phyloP scores from a whole-genome alignment of 1,140 invertebrate species.

The Drosophila sulfurigaster region DNA sequence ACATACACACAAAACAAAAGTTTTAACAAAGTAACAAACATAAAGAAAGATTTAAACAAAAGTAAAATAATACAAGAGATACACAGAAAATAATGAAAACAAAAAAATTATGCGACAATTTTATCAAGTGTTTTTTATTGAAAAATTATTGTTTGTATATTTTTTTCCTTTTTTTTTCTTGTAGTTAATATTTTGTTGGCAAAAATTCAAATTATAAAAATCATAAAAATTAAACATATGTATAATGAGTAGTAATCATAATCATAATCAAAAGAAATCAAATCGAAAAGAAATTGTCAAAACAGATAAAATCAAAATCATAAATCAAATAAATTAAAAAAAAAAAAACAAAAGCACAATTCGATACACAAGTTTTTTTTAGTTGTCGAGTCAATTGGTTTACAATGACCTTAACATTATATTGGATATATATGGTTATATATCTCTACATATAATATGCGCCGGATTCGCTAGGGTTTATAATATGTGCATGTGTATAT shows the following conservation, averaged over 20 bases:
- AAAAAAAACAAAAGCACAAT: conserved; percentile 54
- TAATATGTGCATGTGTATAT: neutral
- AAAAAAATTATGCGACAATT: conserved; percentile 70
- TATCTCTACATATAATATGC: conserved; percentile 34
- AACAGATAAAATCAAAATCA: conserved; percentile 43
- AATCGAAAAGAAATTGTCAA: conserved; percentile 36
- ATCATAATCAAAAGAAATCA: conserved; percentile 55
- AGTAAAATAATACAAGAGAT: conserved; percentile 39
- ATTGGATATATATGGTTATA: conserved; percentile 34
- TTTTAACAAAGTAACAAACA: conserved; percentile 27
- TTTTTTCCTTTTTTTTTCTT: conserved; percentile 35
- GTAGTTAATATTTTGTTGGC: conserved; percentile 22
- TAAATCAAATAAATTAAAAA: conserved; percentile 38
- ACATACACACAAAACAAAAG: conserved; percentile 15
- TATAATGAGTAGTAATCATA: conserved; percentile 54
- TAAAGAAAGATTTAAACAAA: conserved; percentile 28
- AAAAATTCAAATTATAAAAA: conserved; percentile 63
- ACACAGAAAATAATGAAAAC: conserved; percentile 61
- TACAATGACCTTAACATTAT: conserved; percentile 22
- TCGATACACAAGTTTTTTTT: conserved; percentile 39
- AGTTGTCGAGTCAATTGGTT: neutral
- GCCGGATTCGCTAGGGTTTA: neutral
- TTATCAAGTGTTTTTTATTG: conserved; percentile 68
- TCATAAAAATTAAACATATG: conserved; percentile 75
- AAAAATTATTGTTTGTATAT: conserved; percentile 54